Evolutionary conservation across 1,140 invertebrate species (phyloP).

Genomic region (Drosophila willistoni): DNA sequence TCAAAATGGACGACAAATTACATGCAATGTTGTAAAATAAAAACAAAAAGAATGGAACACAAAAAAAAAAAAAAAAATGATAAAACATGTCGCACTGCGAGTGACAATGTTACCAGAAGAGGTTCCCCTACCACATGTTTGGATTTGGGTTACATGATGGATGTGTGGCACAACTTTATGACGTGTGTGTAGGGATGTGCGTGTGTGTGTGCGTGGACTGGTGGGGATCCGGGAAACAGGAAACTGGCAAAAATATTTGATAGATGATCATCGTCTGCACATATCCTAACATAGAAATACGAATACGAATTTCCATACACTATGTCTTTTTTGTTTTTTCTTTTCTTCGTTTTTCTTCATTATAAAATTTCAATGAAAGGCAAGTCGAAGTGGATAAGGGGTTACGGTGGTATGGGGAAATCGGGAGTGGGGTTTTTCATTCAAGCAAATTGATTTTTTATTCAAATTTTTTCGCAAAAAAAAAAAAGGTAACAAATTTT

Average conservation of each 20-base stretch:
- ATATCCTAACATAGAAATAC: conserved; percentile 4
- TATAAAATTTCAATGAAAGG: background rate
- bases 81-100: conserved; percentile 10
- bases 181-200: background rate
- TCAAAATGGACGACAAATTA: conserved; percentile 14
- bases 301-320: background rate
- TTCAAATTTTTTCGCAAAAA: conserved; percentile 1
- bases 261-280: conserved; percentile 3
- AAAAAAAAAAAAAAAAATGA: background rate
- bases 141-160: background rate
- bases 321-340: background rate
- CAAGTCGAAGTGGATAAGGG: background rate
- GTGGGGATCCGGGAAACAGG: background rate
- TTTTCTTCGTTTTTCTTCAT: background rate
- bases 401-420: background rate
- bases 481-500: conserved; percentile 14
- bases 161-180: conserved; percentile 9
- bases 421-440: background rate
- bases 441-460: conserved; percentile 9
- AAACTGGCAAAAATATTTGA: conserved; percentile 8
- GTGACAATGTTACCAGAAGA: conserved; percentile 4
- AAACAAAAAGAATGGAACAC: background rate
- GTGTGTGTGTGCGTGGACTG: background rate
- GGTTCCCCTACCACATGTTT: background rate
- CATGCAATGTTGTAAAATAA: conserved; percentile 14